A percentile compares a stretch with the other conserved stretches of the same genome.
These are phyloP conservation scores for Mus spicilegus DNA, from an alignment of 2,113 vertebrate species.

Conservation along the genomic window DNA sequence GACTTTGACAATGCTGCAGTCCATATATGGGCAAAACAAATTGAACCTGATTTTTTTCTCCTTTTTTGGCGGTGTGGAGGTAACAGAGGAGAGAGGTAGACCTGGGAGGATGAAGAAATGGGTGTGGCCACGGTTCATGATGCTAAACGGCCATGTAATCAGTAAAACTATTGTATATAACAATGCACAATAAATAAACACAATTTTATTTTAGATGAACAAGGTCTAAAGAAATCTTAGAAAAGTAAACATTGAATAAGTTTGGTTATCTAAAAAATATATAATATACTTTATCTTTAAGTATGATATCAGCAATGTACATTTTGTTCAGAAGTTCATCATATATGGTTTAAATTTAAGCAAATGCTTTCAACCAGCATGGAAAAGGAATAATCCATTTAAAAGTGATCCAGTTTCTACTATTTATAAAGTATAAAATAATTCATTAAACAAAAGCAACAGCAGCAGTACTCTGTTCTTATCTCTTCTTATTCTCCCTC, in stretches of 20 bases:
- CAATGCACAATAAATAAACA: not conserved
- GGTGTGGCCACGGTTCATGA: not conserved
- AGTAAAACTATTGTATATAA: not conserved
- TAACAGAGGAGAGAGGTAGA: not conserved
- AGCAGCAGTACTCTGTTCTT: not conserved
- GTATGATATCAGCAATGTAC: not conserved
- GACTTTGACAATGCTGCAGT: not conserved
- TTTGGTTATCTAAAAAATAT: not conserved
- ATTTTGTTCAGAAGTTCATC: not conserved
- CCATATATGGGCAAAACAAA: not conserved
- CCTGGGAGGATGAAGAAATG: not conserved
- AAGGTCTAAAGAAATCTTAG: not conserved
- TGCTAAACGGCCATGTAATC: not conserved
- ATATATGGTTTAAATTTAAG: not conserved
- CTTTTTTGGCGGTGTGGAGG: not conserved
- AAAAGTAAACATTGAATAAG: not conserved
- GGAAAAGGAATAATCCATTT: not conserved
- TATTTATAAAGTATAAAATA: slow-evolving; percentile 11
- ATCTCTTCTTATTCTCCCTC: too few relatives aligned
- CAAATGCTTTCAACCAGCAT: not conserved
- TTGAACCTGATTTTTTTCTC: not conserved
- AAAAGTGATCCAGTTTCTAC: not conserved
- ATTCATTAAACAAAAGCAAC: not conserved
- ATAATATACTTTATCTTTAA: not conserved
- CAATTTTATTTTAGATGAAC: not conserved